Evolutionary conservation across 2,797 vertebrate genomes (phyloP).

Genomic region (Aratinga solstitialis): DNA sequence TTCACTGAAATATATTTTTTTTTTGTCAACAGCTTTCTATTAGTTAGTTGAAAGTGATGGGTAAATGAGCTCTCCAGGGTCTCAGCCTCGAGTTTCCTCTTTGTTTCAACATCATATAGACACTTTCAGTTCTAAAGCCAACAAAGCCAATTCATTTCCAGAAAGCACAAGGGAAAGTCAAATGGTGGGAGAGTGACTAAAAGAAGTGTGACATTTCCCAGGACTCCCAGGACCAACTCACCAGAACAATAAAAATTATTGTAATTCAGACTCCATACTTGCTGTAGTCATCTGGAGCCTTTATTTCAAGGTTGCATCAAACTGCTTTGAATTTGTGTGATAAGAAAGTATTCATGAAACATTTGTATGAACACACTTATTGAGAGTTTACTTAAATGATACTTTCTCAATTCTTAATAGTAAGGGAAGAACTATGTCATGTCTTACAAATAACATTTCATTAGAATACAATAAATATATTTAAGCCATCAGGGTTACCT

Average conservation of each 20-base stretch:
- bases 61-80: neutral
- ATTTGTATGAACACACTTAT: neutral
- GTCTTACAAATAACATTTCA: neutral
- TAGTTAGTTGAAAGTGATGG: neutral
- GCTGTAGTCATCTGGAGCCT: neutral
- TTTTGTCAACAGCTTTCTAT: neutral
- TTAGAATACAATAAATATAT: neutral
- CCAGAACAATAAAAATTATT: neutral
- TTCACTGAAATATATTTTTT: neutral
- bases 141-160: neutral
- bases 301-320: neutral
- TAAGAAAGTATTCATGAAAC: neutral
- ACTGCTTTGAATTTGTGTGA: neutral
- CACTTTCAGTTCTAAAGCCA: neutral
- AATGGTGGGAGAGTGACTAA: neutral
- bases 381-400: neutral
- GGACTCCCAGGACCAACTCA: neutral
- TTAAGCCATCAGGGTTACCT: neutral
- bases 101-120: neutral
- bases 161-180: neutral
- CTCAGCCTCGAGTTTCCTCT: neutral
- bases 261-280: neutral
- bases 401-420: neutral
- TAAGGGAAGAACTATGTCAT: neutral
- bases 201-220: neutral